Evolutionary conservation across 1,140 invertebrate genomes (phyloP), one percentile per base, ranked within the genome.

Genomic region (Pteromalus puparum): DNA sequence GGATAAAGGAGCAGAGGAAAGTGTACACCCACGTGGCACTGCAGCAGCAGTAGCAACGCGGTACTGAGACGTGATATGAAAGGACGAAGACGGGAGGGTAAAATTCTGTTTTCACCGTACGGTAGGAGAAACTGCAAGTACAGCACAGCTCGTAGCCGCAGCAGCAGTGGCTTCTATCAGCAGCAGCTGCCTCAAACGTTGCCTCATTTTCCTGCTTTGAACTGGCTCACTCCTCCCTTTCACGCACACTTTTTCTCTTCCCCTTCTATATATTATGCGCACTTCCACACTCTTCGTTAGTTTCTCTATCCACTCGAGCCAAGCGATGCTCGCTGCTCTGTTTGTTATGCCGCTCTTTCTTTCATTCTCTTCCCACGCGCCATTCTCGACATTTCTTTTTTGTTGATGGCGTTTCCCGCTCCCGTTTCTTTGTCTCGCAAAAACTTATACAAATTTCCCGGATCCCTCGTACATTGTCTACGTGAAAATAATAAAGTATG

Each of bases 181-280:
- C 30, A 10, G 38, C 79, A 73, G 79, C 79, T 81, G 79, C 79
- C 26, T 81, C 38, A 73, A 73, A 81, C 68, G 79, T 73, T 53
- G 42, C 79, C 68, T 81, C 61, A 81, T 81, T 81, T 73, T 53
- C 79, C 68, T 73, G 38, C 38, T 81, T 73, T 73, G 68, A 81
- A 28, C 61, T 65, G 53, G 53, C 53, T 61, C 7, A 61, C 53
- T n/a, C 53, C 53, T 7, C 18, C 53, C 53, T 61, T 61, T n/a
- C 21, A 61, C 53, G 53, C 53, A 15, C 46, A 48, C 30, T 73
- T 73, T 38, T 30, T 73, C 21, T 42, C 34, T 30, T 18, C 21
- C 10, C 21, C 72, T 74, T 6, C 34, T 74, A 30, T 13, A 10
- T n/a, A n/a, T n/a, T n/a, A n/a, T 28, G 26, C 7, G 34, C 34